phyloP scores from a whole-genome alignment of 2,797 vertebrate species.

The Geotrypetes seraphini region DNA sequence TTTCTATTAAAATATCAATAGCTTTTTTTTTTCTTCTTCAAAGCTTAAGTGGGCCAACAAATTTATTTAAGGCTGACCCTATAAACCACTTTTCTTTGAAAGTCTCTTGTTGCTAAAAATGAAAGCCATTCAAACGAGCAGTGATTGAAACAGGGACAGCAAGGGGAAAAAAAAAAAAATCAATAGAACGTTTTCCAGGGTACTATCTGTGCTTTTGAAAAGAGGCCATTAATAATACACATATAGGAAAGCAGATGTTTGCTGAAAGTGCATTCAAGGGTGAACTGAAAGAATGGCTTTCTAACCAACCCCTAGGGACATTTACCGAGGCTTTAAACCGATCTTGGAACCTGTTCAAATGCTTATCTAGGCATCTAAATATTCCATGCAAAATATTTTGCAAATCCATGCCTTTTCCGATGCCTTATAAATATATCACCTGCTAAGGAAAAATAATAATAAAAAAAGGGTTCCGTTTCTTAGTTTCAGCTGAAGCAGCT shows the following conservation, averaged over 20 bases:
- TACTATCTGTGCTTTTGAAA: slow-evolving; percentile 58
- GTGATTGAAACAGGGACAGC: slow-evolving; percentile 50
- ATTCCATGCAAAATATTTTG: too few relatives aligned
- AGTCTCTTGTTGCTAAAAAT: slow-evolving; percentile 55
- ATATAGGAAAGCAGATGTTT: slow-evolving; percentile 52
- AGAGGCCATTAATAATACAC: slow-evolving; percentile 55
- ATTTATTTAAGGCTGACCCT: slow-evolving; percentile 52
- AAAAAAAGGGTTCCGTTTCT: too few relatives aligned
- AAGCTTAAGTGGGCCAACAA: slow-evolving; percentile 54
- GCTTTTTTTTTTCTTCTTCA: slow-evolving; percentile 48
- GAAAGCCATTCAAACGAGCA: slow-evolving; percentile 55
- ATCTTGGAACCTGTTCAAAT: slow-evolving; percentile 21
- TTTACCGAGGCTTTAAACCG: slow-evolving; percentile 40
- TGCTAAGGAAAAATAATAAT: too few relatives aligned
- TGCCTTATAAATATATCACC: too few relatives aligned
- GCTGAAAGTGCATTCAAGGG: slow-evolving; percentile 56
- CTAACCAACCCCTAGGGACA: slow-evolving; percentile 28
- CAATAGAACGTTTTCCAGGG: slow-evolving; percentile 52
- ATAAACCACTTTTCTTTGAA: slow-evolving; percentile 45
- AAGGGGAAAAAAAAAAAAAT: slow-evolving; percentile 46
- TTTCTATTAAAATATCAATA: slow-evolving; percentile 62
- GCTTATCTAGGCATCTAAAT: slow-evolving; percentile 4
- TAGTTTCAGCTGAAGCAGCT: too few relatives aligned
- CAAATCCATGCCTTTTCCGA: too few relatives aligned
- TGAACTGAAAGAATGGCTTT: slow-evolving; percentile 44